Base-by-base conservation (phyloP, 1,140 invertebrate genomes). In the Metaphire vulgaris region DNA sequence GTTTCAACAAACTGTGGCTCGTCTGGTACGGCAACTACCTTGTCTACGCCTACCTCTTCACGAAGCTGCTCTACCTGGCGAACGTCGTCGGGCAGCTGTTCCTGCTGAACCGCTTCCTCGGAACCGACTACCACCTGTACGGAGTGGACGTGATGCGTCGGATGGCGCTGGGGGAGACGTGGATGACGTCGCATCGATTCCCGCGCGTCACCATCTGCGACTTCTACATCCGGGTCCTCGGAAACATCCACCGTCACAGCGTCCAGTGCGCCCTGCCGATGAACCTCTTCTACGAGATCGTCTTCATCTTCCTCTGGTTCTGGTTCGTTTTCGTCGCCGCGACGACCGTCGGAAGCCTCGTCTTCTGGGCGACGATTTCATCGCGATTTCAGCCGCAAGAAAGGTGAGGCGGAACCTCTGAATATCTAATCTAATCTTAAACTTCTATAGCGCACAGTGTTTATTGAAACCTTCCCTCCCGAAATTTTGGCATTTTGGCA, bases 281-380 rank as follows among this genome's bases (percentile, higher is more conserved):
- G 65, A 89, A 89, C 79, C 83, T 88, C 32, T 89, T 89, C 80
- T 88, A 88, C 79, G 88, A 89, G 79, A 89, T 89, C 80, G 88
- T 89, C 33, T 89, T 88, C 79, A 86, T 89, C 74, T 88, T 89
- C 78, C 79, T 89, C 65, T 89, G 88, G 88, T 89, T 89, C 80
- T 89, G 88, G 88, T 86, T 88, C 69, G 86, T 88, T 26, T 87
- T 89, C 80, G 87, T 89, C 14, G 84, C 87, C 41, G 79, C 85
- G n/a, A 82, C 87, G 21, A 86, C 88, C 15, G 82, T 86, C 70
- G 85, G 87, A 74, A 85, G 82, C 75, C 82, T 86, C 66, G 67
- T 84, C 15, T 74, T 80, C 15, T 87, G 86, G 85, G 21, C 76
- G 12, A 0, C 26, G 29, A 65, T 34, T 15, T 71, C 33, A 15